phyloP scores from a whole-genome alignment of 2,113 vertebrate species.

The Cnemophilus loriae region DNA sequence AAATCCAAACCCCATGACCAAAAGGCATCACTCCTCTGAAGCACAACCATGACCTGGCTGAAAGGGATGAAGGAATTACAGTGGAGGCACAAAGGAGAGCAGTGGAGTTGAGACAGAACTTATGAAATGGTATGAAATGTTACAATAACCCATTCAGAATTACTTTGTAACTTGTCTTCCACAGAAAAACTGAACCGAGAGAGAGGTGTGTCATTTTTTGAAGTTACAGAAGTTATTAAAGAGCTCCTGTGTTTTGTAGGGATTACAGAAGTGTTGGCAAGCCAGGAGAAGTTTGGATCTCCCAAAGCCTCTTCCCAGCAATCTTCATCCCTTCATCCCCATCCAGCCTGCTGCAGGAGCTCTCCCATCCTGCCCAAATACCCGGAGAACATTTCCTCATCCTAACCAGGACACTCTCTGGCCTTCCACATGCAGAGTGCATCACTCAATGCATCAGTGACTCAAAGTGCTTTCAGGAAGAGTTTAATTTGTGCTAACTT shows the following conservation, averaged over 20 bases:
- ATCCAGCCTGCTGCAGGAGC: background rate
- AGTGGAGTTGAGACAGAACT: background rate
- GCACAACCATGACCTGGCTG: background rate
- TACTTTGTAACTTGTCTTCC: background rate
- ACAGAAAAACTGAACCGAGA: background rate
- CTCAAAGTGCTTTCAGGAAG: background rate
- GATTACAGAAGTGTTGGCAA: background rate
- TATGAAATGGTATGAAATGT: background rate
- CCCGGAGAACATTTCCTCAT: background rate
- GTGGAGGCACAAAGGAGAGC: background rate
- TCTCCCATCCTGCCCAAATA: constrained; percentile 22
- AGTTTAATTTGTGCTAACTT: background rate
- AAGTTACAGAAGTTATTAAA: background rate
- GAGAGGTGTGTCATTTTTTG: background rate
- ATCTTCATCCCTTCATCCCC: background rate
- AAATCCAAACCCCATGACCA: background rate
- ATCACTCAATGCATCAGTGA: background rate
- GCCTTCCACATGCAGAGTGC: background rate
- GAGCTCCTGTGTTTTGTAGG: background rate
- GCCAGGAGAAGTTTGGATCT: background rate
- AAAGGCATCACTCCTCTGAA: background rate
- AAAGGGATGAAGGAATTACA: background rate
- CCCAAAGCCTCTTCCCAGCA: background rate
- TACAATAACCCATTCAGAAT: background rate
- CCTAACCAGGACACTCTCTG: background rate